Evolutionary conservation across 2,888 invertebrate genomes (phyloP), one percentile per base, ranked within the genome.

Genomic region (Conchocele bisecta): DNA sequence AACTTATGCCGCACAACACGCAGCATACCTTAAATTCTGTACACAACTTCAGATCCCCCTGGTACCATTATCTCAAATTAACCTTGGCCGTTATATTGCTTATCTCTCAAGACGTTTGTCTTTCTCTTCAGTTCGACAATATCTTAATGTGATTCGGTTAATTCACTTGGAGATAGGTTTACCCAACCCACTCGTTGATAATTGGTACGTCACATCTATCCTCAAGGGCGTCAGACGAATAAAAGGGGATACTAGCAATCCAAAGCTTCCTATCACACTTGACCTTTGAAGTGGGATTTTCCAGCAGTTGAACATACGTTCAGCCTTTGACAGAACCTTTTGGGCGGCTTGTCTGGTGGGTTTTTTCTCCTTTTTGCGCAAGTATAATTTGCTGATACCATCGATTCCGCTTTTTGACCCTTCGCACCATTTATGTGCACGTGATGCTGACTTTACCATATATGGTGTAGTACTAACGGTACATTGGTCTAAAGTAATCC

Each of bases 71-170:
- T 50, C 50, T 6, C 50, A 28, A 46, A 28, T 26, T 13, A 46
- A 53, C 53, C 33, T 53, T 9, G 53, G 53, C 17, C 33, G 53
- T 6, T 56, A 56, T 24, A 56, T 56, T 29, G 56, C 56, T 6
- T 56, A 26, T 31, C 28, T 56, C 9, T 56, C 56, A 9, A 15
- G 39, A 7, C 56, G 56, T 15, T 41, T 56, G 6, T 56, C 33
- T 20, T 56, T 56, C 24, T 29, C 29, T 15, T 58, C 58, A 2
- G 13, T 58, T 28, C 4, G 44, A 20, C 42, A 58, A 31, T 57
- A 57, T 28, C n/a, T 57, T 6, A 33, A 29, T 26, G n/a, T 41
- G 3, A 17, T 41, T 11, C 24, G 33, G 13, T 9, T 58, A 28
- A 5, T 50, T 29, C 50, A 50, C 31, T 22, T 50, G n/a, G 50